phyloP scores from a whole-genome alignment of 2,797 vertebrate species.

The Xenops minutus region DNA sequence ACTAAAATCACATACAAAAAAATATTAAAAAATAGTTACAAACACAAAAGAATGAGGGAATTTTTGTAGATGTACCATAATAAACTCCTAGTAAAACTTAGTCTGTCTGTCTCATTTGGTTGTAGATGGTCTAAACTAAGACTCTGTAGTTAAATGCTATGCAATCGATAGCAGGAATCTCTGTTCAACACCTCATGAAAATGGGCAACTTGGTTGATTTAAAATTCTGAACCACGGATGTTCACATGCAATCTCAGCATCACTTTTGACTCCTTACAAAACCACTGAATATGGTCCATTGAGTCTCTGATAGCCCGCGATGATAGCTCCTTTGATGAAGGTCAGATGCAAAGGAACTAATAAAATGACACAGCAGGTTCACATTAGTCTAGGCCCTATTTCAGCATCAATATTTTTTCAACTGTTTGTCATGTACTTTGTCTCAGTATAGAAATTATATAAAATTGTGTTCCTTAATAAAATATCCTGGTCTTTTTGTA shows the following conservation, averaged over 20 bases:
- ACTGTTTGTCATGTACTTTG: neutral
- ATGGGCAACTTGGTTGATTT: neutral
- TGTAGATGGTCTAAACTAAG: neutral
- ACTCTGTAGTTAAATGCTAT: neutral
- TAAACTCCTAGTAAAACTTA: neutral
- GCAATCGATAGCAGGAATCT: neutral
- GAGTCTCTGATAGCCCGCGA: neutral
- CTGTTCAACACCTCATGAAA: neutral
- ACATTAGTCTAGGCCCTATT: slow-evolving; percentile 7
- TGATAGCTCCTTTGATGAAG: slow-evolving; percentile 36
- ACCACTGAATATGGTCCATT: slow-evolving; percentile 2
- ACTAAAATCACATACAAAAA: neutral
- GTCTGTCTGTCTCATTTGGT: neutral
- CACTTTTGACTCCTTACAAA: slow-evolving; percentile 7
- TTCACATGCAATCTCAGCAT: neutral
- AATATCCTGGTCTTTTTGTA: neutral
- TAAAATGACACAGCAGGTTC: slow-evolving; percentile 41
- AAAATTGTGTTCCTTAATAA: neutral
- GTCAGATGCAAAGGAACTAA: slow-evolving; percentile 21
- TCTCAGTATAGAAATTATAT: neutral
- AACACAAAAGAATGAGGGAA: neutral
- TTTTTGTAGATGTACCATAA: neutral
- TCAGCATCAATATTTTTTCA: slow-evolving; percentile 1
- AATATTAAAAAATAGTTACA: neutral
- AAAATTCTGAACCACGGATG: neutral